Evolutionary conservation across 2,888 invertebrate genomes (phyloP).

Genomic region (Oscheius myriophilus): DNA sequence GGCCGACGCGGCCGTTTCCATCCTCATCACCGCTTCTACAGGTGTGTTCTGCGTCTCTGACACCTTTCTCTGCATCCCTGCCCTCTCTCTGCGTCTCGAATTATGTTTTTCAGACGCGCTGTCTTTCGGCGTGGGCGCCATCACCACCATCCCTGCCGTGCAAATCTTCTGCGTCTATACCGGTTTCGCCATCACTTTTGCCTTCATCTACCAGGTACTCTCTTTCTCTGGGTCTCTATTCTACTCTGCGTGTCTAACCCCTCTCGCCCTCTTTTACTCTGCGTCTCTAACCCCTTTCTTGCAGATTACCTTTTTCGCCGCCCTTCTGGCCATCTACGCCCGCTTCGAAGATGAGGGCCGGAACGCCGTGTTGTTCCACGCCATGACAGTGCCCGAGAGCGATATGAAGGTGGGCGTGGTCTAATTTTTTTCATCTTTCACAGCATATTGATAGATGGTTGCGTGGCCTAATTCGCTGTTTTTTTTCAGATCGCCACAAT

Average conservation of each 20-base stretch:
- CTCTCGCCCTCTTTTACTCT: too few species aligned
- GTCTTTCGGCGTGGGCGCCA: conserved; percentile 75
- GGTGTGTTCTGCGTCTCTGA: too few species aligned
- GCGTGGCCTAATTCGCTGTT: too few species aligned
- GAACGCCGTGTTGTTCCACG: conserved; percentile 56
- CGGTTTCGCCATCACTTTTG: conserved; percentile 63
- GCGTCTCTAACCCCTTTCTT: too few species aligned
- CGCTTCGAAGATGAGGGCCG: conserved; percentile 60
- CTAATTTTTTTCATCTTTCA: too few species aligned
- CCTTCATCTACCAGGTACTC: conserved; percentile 68
- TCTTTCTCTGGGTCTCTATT: neutral
- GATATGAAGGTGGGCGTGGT: conserved; percentile 26
- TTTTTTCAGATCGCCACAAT: conserved; percentile 20
- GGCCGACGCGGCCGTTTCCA: conserved; percentile 92
- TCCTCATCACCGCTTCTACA: conserved; percentile 81
- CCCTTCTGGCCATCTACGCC: conserved; percentile 61
- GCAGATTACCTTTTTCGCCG: conserved; percentile 70
- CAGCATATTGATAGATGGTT: too few species aligned
- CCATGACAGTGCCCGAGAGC: conserved; percentile 42
- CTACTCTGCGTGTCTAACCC: too few species aligned
- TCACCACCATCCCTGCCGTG: conserved; percentile 91
- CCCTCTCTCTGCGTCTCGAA: neutral
- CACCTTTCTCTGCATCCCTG: too few species aligned
- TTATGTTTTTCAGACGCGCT: conserved; percentile 59
- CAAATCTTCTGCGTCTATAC: conserved; percentile 94